Evolutionary conservation across 2,888 invertebrate genomes (phyloP), one percentile per base, ranked within the genome.

Genomic region (Marronus borbonicus): DNA sequence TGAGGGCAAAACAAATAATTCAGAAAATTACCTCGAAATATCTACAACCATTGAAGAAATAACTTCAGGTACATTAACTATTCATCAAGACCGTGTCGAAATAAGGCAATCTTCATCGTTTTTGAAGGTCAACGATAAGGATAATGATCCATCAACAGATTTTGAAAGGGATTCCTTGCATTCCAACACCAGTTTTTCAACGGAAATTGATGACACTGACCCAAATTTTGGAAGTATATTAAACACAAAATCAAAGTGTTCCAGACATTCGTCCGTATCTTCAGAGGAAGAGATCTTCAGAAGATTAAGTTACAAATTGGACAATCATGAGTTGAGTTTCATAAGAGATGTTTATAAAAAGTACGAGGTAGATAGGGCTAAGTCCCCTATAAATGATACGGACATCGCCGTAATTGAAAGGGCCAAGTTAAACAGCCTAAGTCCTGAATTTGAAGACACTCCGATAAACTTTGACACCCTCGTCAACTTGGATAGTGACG

Each of bases 331-430:
- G 3, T 55, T 77, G 64, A 52, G 20, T 5, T 64, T 70, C 20
- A 24, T 77, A 2, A 31, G 77, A 10, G 77, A 72, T 12, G 70
- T 72, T 12, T 70, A 77, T 14, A 70, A 64, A 28, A 77, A 77
- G 14, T 77, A 77, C 72, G 65, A 65, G 1, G 60, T 60, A 17
- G 60, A 49, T 5, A 62, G 80, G 7, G 83, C 85, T 5, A 80
- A 84, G 66, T 86, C 87, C 0, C 85, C 84, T 28, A 79, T 87
- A 10, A 85, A 85, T 78, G 83, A 83, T n/a, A 80, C 83, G 24
- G 86, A 87, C 81, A 79, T 86, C 20, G 76, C 79, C 3, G 65
- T 85, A 7, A 84, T 86, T 52, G 82, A 84, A 36, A 80, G 80
- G 31, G 82, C 86, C 8, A 84, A 83, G 66, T 74, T 66, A 5